Evolutionary conservation across 1,140 invertebrate genomes (phyloP).

Genomic region (Pygmarrhopalites habei): DNA sequence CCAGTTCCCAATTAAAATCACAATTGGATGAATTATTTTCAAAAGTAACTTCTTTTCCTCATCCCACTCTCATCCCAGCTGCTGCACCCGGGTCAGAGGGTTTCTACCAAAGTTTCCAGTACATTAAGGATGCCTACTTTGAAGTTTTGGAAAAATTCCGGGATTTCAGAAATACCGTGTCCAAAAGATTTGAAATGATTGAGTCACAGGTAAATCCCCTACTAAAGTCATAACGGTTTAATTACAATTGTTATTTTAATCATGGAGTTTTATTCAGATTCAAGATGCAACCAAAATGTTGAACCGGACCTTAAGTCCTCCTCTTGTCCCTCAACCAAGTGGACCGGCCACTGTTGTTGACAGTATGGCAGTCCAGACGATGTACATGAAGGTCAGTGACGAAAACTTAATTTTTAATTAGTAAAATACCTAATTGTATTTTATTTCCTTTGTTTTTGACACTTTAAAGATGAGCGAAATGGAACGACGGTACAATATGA

Average conservation of each 20-base stretch:
- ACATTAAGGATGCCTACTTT: conserved; percentile 13
- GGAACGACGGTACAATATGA: conserved; percentile 5
- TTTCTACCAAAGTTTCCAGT: background rate
- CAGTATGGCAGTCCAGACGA: background rate
- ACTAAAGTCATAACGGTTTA: background rate
- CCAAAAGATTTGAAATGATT: background rate
- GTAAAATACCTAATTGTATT: too few species aligned
- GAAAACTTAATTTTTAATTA: too few species aligned
- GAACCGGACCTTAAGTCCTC: background rate
- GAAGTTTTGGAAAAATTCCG: conserved; percentile 12
- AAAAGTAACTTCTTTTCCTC: conserved; percentile 2
- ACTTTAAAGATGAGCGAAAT: conserved; percentile 10
- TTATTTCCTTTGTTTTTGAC: too few species aligned
- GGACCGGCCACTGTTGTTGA: background rate
- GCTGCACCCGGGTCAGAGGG: background rate
- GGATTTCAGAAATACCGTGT: conserved; percentile 1
- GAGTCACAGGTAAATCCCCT: background rate
- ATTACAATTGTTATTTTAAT: background rate
- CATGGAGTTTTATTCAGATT: background rate
- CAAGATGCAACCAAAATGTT: background rate
- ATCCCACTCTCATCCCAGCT: background rate
- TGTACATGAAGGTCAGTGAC: conserved; percentile 1
- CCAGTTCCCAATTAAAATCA: background rate
- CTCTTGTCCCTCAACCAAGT: background rate
- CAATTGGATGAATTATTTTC: conserved; percentile 2